A percentile compares a stretch with the other conserved stretches of the same genome.
phyloP scores from a whole-genome alignment of 2,888 invertebrate species.

The Acrocyrtus sp. region DNA sequence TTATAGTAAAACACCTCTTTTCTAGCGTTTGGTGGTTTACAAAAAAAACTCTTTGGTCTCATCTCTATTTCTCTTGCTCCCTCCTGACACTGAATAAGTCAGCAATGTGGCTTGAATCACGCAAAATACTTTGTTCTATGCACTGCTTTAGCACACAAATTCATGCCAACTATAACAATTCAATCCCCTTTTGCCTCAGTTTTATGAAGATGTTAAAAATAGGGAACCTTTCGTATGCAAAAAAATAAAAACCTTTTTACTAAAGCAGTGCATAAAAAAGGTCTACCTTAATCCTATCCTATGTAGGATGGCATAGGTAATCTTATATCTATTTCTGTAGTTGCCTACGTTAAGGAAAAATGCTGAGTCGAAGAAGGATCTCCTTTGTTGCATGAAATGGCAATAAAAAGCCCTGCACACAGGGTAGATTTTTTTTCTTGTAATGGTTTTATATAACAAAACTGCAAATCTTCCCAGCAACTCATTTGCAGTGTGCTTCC shows the following conservation, averaged over 20 bases:
- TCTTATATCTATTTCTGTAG: not conserved
- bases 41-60: too few species aligned
- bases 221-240: not conserved
- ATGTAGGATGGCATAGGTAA: not conserved
- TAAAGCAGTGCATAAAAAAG: not conserved
- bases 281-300: not conserved
- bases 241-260: not conserved
- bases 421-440: too few species aligned
- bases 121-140: too few species aligned
- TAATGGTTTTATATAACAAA: constrained; percentile 21
- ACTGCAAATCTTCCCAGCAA: constrained; percentile 25
- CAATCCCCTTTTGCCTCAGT: too few species aligned
- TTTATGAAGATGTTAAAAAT: not conserved
- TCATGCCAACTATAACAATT: too few species aligned
- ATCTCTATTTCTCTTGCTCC: too few species aligned
- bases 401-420: not conserved
- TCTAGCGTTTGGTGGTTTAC: too few species aligned
- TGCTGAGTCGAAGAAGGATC: not conserved
- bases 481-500: constrained; percentile 26
- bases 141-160: too few species aligned
- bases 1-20: too few species aligned
- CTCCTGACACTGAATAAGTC: too few species aligned
- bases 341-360: not conserved
- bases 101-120: too few species aligned
- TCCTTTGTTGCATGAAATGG: constrained; percentile 19